Conservation (phyloP, 2,888 invertebrate species). For the Ommatoiulus sabulosus region DNA sequence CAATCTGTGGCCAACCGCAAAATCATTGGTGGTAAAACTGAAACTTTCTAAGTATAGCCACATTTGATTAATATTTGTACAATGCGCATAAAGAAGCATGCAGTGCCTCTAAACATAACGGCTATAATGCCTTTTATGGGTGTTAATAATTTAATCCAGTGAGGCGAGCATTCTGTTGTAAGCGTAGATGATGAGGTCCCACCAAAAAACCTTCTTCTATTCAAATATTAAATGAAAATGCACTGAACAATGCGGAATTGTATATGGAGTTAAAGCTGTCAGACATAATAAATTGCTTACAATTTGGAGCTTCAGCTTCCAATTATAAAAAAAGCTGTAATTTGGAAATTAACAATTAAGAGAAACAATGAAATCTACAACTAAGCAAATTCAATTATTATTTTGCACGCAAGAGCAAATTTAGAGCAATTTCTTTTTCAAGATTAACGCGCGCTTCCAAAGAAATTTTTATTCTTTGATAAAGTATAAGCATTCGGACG, state of each 20-base stretch:
- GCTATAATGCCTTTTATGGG: not conserved
- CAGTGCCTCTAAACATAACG: not conserved
- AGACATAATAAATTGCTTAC: not conserved
- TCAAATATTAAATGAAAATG: slow-evolving; percentile 19
- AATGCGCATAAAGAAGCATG: too few relatives aligned
- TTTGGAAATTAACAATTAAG: not conserved
- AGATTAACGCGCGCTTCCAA: not conserved
- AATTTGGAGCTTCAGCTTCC: slow-evolving; percentile 19
- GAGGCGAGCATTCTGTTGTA: not conserved
- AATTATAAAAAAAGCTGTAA: not conserved
- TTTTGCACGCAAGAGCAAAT: not conserved
- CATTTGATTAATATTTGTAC: not conserved
- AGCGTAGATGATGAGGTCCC: not conserved
- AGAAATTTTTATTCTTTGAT: not conserved
- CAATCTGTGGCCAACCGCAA: not conserved
- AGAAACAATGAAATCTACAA: not conserved
- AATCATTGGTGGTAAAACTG: not conserved
- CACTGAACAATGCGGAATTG: slow-evolving; percentile 3
- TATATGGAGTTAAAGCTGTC: not conserved
- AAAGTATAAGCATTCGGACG: too few relatives aligned
- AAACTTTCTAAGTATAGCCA: not conserved
- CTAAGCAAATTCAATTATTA: not conserved
- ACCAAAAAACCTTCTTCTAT: slow-evolving; percentile 19
- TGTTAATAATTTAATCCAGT: slow-evolving; percentile 1
- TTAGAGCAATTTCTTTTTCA: not conserved